Evolutionary conservation across 2,113 vertebrate species (phyloP).

Genomic region (Raja brachyura): DNA sequence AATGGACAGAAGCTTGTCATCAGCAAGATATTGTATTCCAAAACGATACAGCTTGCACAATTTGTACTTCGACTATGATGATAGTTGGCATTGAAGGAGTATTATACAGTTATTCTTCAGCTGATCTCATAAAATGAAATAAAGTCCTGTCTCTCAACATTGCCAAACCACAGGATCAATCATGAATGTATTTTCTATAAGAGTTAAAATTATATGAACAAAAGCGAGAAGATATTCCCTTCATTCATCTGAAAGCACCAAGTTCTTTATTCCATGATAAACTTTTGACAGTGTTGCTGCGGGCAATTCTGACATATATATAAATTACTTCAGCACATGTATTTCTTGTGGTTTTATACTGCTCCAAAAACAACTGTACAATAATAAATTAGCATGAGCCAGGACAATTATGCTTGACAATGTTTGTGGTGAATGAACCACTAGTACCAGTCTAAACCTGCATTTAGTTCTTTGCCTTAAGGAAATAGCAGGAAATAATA

Average conservation of each 20-base stretch:
- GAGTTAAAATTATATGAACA: not conserved
- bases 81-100: not conserved
- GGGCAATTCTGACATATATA: not conserved
- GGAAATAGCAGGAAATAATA: not conserved
- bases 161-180: not conserved
- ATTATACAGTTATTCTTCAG: not conserved
- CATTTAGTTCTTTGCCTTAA: not conserved
- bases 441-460: slow-evolving; percentile 3
- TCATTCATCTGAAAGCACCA: not conserved
- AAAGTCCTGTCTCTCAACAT: not conserved
- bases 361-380: slow-evolving; percentile 10
- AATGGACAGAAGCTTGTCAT: not conserved
- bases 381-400: slow-evolving; percentile 2
- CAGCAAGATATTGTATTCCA: not conserved
- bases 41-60: not conserved
- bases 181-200: not conserved
- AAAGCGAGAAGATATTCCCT: not conserved
- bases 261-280: not conserved
- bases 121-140: not conserved
- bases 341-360: slow-evolving; percentile 17
- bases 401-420: not conserved
- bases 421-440: not conserved
- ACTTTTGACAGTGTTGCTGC: not conserved
- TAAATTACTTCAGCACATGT: not conserved
- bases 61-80: not conserved